These are phyloP conservation scores for Neodiprion pinetum DNA, from an alignment of 1,140 invertebrate species.

Conservation along the genomic window DNA sequence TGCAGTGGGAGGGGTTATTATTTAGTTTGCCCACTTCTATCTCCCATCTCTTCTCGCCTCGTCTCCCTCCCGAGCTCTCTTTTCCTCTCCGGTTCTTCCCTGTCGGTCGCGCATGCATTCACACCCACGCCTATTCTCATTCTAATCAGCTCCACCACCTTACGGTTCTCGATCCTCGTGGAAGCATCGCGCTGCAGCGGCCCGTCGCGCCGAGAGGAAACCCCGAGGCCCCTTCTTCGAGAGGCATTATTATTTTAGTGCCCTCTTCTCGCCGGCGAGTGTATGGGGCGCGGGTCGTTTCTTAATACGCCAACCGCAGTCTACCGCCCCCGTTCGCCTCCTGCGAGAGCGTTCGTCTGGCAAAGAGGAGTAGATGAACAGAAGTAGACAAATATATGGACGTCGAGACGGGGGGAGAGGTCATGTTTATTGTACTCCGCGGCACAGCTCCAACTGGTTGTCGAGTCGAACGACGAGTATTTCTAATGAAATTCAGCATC, in stretches of 20 bases:
- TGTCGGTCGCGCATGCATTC: constrained; percentile 33
- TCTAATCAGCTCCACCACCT: constrained; percentile 48
- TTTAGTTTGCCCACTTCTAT: constrained; percentile 59
- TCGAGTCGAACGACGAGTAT: too few species aligned
- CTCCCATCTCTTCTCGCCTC: constrained; percentile 50
- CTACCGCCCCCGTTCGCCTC: not conserved
- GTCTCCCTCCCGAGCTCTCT: constrained; percentile 27
- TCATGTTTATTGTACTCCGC: not conserved
- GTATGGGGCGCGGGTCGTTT: constrained; percentile 1
- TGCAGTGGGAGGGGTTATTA: constrained; percentile 53
- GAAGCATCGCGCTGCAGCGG: too few species aligned
- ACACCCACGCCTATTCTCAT: constrained; percentile 57
- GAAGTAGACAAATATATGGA: too few species aligned
- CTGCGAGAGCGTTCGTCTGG: not conserved
- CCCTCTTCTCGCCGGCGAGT: constrained; percentile 23
- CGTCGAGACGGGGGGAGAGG: too few species aligned
- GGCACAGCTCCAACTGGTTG: too few species aligned
- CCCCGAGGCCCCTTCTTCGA: constrained; percentile 41
- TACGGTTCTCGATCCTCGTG: too few species aligned
- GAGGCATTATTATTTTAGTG: constrained; percentile 45
- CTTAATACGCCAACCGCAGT: not conserved
- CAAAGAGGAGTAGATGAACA: not conserved
- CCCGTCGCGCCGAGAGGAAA: too few species aligned
- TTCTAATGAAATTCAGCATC: too few species aligned
- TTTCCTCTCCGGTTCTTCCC: constrained; percentile 25